A percentile compares a stretch with the other conserved stretches of the same genome.
Conservation (phyloP, 2,113 vertebrate species). For the Poeciliopsis retropinna region DNA sequence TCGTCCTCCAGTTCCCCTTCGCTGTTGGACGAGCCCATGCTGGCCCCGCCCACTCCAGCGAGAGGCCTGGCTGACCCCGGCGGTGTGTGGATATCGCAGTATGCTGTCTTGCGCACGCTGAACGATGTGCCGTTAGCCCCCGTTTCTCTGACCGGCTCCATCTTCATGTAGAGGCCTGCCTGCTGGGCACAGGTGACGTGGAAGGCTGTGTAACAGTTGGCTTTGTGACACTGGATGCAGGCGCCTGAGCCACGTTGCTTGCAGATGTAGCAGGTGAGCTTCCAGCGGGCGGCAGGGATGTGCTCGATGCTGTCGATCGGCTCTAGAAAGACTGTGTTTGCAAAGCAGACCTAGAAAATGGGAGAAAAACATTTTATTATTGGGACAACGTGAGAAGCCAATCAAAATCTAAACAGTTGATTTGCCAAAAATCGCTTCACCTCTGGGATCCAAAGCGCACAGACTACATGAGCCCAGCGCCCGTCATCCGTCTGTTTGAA, state of each 20-base stretch:
- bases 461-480: conserved; percentile 97
- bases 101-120: conserved; percentile 96
- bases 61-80: conserved; percentile 87
- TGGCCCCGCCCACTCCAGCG: conserved; percentile 74
- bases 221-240: conserved; percentile 99
- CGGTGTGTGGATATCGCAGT: conserved; percentile 97
- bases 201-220: conserved; percentile 99
- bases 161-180: conserved; percentile 99
- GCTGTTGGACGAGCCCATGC: conserved; percentile 87
- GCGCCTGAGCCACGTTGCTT: conserved; percentile 97
- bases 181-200: conserved; percentile 98
- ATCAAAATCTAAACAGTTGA: neutral
- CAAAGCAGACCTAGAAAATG: conserved; percentile 89
- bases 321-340: conserved; percentile 98
- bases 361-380: neutral
- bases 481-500: conserved; percentile 99
- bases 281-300: conserved; percentile 96
- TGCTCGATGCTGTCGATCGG: conserved; percentile 99
- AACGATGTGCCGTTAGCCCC: conserved; percentile 97
- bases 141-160: conserved; percentile 97
- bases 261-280: conserved; percentile 99
- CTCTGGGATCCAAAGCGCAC: conserved; percentile 98
- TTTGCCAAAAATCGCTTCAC: conserved; percentile 54
- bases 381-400: neutral
- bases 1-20: conserved; percentile 95